phyloP scores from a whole-genome alignment of 2,888 invertebrate species.

The Synergus laeviventris region DNA sequence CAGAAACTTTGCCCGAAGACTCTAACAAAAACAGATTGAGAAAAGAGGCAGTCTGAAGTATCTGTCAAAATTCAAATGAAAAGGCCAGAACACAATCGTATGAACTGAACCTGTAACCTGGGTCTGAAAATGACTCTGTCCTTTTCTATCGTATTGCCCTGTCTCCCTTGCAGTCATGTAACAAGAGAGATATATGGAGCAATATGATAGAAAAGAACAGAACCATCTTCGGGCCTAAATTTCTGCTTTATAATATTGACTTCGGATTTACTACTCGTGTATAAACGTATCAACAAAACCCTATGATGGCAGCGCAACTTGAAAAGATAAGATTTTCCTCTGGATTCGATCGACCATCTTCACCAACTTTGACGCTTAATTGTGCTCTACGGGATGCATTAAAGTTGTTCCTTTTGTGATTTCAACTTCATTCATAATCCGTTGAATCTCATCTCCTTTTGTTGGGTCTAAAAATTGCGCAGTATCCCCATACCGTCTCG shows the following conservation, averaged over 20 bases:
- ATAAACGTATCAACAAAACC: slow-evolving; percentile 15
- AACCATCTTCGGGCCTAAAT: too few species aligned
- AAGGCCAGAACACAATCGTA: too few species aligned
- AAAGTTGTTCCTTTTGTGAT: slow-evolving; percentile 27
- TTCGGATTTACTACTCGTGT: not conserved
- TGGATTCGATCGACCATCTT: not conserved
- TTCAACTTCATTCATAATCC: not conserved
- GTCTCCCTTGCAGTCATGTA: too few species aligned
- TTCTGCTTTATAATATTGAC: slow-evolving; percentile 15
- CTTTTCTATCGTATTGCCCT: too few species aligned
- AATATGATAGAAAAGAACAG: too few species aligned
- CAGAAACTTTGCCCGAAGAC: slow-evolving; percentile 30
- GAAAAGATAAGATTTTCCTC: slow-evolving; percentile 30
- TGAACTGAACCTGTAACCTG: too few species aligned
- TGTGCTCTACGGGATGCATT: slow-evolving; percentile 19
- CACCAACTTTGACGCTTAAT: not conserved
- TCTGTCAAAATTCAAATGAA: slow-evolving; percentile 15
- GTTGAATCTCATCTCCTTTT: not conserved
- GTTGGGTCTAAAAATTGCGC: not conserved
- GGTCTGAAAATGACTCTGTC: too few species aligned
- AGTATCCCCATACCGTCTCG: not conserved
- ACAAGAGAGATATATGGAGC: too few species aligned
- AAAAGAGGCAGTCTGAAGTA: not conserved
- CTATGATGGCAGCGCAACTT: not conserved
- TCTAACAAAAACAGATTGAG: slow-evolving; percentile 20